Evolutionary conservation across 2,888 invertebrate species (phyloP).

Genomic region (Lasioglossum lativentre): DNA sequence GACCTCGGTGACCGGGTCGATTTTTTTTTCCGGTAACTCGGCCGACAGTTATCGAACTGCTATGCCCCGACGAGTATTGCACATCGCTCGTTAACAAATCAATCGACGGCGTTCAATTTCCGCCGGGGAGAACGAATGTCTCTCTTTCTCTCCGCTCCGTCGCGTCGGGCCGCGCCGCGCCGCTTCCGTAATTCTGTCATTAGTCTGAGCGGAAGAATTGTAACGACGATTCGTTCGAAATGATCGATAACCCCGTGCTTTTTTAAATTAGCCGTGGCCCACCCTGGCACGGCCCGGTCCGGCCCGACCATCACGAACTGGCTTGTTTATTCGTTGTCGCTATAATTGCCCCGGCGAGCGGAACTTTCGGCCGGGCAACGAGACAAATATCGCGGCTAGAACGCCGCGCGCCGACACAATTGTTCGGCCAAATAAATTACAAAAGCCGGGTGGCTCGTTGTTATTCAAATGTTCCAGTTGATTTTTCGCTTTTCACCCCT

Average conservation of each 20-base stretch:
- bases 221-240: conserved; percentile 7
- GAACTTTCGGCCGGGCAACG: conserved; percentile 37
- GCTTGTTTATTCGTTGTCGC: conserved; percentile 33
- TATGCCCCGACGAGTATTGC: background rate
- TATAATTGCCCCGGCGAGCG: conserved; percentile 43
- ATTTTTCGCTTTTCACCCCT: conserved; percentile 25
- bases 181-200: background rate
- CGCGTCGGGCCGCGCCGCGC: background rate
- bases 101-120: conserved; percentile 11
- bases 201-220: background rate
- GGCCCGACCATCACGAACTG: background rate
- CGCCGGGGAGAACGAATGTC: background rate
- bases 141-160: background rate
- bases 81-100: conserved; percentile 1
- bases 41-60: background rate
- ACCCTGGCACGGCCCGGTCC: background rate
- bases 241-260: background rate
- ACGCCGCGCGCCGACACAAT: conserved; percentile 23
- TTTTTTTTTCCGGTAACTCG: conserved; percentile 1
- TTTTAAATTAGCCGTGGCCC: background rate
- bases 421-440: conserved; percentile 46
- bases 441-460: conserved; percentile 49
- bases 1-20: background rate
- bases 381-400: conserved; percentile 48
- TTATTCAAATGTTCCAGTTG: conserved; percentile 58